phyloP scores from a whole-genome alignment of 2,797 vertebrate genomes.

The Acipenser ruthenus region DNA sequence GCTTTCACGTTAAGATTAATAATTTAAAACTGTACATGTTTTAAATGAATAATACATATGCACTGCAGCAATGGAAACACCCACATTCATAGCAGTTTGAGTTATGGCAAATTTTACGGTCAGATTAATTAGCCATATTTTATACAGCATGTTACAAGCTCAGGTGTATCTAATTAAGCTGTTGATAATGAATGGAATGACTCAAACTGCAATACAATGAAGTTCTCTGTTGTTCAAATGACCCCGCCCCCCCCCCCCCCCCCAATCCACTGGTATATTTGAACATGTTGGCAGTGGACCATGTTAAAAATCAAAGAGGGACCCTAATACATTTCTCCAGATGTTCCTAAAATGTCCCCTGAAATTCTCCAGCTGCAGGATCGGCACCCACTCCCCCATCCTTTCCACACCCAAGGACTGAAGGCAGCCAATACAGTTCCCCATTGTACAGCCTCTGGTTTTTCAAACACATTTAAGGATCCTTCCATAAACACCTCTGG shows the following conservation, averaged over 20 bases:
- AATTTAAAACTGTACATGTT: too few species aligned
- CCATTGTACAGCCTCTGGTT: slow-evolving; percentile 47
- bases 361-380: slow-evolving; percentile 67
- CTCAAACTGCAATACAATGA: slow-evolving; percentile 41
- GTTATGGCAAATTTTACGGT: too few species aligned
- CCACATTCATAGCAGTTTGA: too few species aligned
- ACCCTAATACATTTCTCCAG: slow-evolving; percentile 63
- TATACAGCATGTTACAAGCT: slow-evolving; percentile 40
- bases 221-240: slow-evolving; percentile 40
- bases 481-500: slow-evolving; percentile 26
- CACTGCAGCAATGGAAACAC: slow-evolving; percentile 4
- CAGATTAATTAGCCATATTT: slow-evolving; percentile 48
- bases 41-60: too few species aligned
- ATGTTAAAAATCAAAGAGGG: slow-evolving; percentile 48
- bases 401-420: slow-evolving; percentile 4
- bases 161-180: slow-evolving; percentile 64
- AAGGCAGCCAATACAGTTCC: slow-evolving; percentile 20
- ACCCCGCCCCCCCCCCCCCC: too few species aligned
- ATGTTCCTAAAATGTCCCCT: slow-evolving; percentile 61
- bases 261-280: slow-evolving; percentile 36
- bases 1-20: too few species aligned
- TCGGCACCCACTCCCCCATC: background rate
- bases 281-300: slow-evolving; percentile 44
- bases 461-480: slow-evolving; percentile 45
- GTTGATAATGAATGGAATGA: slow-evolving; percentile 50